Evolutionary conservation across 2,797 vertebrate genomes (phyloP).

Genomic region (Thaleichthys pacificus): DNA sequence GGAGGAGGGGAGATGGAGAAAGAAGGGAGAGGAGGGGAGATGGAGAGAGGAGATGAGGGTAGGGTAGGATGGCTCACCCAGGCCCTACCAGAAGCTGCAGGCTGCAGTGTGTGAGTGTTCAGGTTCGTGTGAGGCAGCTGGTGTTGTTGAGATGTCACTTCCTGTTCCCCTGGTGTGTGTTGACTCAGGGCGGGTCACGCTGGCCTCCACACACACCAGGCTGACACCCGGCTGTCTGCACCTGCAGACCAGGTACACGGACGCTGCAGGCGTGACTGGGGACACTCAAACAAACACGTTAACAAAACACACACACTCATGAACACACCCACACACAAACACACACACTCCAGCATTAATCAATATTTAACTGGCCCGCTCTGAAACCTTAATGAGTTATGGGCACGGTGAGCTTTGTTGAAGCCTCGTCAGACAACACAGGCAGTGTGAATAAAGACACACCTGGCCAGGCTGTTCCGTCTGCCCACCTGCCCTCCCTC

Average conservation of each 20-base stretch:
- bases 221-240: slow-evolving; percentile 28
- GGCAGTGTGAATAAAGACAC: too few species aligned
- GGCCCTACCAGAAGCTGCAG: too few species aligned
- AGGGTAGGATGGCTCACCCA: too few species aligned
- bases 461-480: too few species aligned
- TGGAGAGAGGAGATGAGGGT: too few species aligned
- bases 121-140: neutral
- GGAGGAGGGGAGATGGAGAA: too few species aligned
- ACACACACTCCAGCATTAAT: slow-evolving; percentile 37
- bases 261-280: slow-evolving; percentile 51
- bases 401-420: slow-evolving; percentile 33
- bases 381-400: slow-evolving; percentile 72
- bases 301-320: too few species aligned
- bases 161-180: slow-evolving; percentile 25
- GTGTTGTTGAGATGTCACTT: slow-evolving; percentile 6
- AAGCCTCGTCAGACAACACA: too few species aligned
- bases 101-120: neutral
- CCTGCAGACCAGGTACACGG: slow-evolving; percentile 28
- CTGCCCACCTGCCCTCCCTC: too few species aligned
- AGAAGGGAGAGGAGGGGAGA: too few species aligned
- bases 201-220: neutral
- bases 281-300: neutral
- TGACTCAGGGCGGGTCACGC: slow-evolving; percentile 25
- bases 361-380: slow-evolving; percentile 72
- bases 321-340: too few species aligned